phyloP scores from a whole-genome alignment of 2,888 invertebrate species.

The Sphinx pinastri region DNA sequence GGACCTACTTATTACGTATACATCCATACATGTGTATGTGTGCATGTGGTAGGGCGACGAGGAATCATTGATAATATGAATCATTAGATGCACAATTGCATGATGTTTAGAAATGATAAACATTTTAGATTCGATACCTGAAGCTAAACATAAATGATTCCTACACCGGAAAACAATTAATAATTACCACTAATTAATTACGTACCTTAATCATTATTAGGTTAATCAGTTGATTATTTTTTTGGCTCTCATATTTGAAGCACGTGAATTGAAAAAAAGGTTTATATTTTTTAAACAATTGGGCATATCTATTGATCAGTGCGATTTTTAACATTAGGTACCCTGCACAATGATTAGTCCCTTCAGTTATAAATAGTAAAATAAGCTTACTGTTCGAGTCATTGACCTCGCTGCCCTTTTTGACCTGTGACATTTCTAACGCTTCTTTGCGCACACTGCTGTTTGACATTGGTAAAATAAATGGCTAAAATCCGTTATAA shows the following conservation, averaged over 20 bases:
- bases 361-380: not conserved
- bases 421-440: slow-evolving; percentile 6
- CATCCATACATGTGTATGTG: not conserved
- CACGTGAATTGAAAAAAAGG: too few relatives aligned
- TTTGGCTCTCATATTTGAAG: too few relatives aligned
- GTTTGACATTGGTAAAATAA: too few relatives aligned
- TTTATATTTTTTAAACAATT: too few relatives aligned
- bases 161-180: not conserved
- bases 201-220: too few relatives aligned
- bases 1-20: not conserved
- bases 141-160: not conserved
- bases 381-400: not conserved
- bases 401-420: not conserved
- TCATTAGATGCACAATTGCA: not conserved
- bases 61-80: slow-evolving; percentile 12
- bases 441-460: not conserved
- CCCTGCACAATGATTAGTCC: too few relatives aligned
- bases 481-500: too few relatives aligned
- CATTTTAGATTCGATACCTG: not conserved
- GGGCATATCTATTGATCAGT: too few relatives aligned
- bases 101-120: slow-evolving; percentile 14
- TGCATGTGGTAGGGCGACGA: not conserved
- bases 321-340: too few relatives aligned
- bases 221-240: too few relatives aligned
- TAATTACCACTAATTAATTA: too few relatives aligned